Evolutionary conservation across 2,113 vertebrate genomes (phyloP), one percentile per base, ranked within the genome.

Genomic region (Oncorhynchus keta): DNA sequence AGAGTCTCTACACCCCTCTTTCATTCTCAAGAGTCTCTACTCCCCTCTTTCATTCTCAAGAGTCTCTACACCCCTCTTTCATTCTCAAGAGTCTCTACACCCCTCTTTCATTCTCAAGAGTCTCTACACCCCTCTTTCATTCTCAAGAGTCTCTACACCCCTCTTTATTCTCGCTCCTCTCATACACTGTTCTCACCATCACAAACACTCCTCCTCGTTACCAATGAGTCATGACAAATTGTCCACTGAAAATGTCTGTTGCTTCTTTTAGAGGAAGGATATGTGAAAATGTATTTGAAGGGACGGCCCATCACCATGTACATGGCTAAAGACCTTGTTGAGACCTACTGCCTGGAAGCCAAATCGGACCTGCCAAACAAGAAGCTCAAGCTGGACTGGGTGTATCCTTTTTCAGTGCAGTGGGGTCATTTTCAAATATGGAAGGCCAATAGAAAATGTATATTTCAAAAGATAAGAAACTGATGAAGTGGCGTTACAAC

Each of bases 251-350:
- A 70, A 3, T 88, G 64, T 89, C 61, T 89, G 67, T 90, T 93
- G 76, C 88, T 89, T 93, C 92, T 94, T 92, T 79, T 91, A 99
- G 98, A 99, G 89, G 98, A 99, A 94, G 98, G 98, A 83, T 99
- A 98, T 85, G 97, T 99, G 85, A 99, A 97, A 94, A 99, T 99
- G 98, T 99, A 95, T 92, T 95, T 99, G 78, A 97, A 97, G 83
- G 98, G 98, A 86, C 96, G 98, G 62, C 98, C 98, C 39, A 91
- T 99, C 84, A 98, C 97, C 92, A 99, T 99, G 98, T 95, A 95
- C 93, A 96, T 99, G 97, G 96, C 97, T 91, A 97, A 94, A 95
- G 96, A 98, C 22, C 93, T 96, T 88, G 95, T 97, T 94, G 96
- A 98, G 57, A 90, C 93, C 83, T 99, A 99, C 91, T 95, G 86